A percentile compares a stretch with the other conserved stretches of the same genome.
phyloP scores from a whole-genome alignment of 1,140 invertebrate species.

The Dinothrombium tinctorium region DNA sequence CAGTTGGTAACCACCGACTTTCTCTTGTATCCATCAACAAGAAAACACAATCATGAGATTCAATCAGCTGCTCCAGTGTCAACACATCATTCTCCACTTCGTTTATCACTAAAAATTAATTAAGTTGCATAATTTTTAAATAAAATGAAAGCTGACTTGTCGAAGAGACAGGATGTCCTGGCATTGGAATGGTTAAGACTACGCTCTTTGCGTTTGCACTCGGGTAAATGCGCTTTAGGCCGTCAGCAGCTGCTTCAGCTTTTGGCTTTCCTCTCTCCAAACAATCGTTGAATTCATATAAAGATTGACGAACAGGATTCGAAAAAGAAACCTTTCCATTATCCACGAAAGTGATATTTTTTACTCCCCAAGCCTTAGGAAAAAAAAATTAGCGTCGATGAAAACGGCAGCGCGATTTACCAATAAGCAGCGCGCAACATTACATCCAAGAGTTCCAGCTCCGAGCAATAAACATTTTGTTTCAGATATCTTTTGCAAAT shows the following conservation, averaged over 20 bases:
- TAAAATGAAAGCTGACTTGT: conserved; percentile 18
- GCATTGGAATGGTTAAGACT: conserved; percentile 80
- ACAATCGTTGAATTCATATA: conserved; percentile 72
- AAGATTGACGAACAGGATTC: conserved; percentile 82
- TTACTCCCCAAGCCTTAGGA: conserved; percentile 76
- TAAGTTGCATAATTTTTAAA: not conserved
- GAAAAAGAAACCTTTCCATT: conserved; percentile 75
- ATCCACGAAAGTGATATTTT: conserved; percentile 75
- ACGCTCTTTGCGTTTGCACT: conserved; percentile 43
- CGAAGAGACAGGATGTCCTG: conserved; percentile 62
- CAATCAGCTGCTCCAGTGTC: conserved; percentile 43
- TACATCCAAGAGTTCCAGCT: conserved; percentile 87
- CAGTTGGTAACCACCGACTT: conserved; percentile 84
- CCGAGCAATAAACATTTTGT: conserved; percentile 77
- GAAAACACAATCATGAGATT: conserved; percentile 69
- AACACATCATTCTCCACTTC: conserved; percentile 29
- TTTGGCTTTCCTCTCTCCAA: conserved; percentile 44
- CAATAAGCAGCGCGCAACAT: conserved; percentile 67
- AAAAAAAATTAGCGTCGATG: conserved; percentile 4
- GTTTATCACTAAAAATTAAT: conserved; percentile 20
- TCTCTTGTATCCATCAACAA: conserved; percentile 84
- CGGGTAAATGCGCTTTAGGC: conserved; percentile 61
- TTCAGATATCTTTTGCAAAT: conserved; percentile 52
- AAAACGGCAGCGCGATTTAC: conserved; percentile 24
- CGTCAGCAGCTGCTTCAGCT: conserved; percentile 57